Evolutionary conservation across 2,113 vertebrate species (phyloP), one percentile per base, ranked within the genome.

Genomic region (Cottus gobio): DNA sequence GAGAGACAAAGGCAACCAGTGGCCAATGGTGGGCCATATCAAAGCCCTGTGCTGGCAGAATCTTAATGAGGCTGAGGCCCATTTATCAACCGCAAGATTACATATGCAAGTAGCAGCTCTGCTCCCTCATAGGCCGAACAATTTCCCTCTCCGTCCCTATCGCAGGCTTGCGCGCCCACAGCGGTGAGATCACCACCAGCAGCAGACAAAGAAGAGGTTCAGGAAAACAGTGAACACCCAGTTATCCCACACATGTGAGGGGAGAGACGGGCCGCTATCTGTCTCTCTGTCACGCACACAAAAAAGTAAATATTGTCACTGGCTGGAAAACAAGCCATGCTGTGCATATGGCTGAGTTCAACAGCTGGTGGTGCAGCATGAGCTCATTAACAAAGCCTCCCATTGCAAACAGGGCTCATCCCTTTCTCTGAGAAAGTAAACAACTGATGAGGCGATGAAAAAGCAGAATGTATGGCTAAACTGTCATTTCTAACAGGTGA

Each of bases 1-100:
- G 34, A 77, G 75, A 90, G 87, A 93, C 93, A 94, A 95, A 95
- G 90, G 84, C 82, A 87, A 82, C 84, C 87, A 87, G 82, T 87
- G 84, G 78, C 81, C 86, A 84, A 86, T 83, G 82, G 82, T 46
- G 50, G 84, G 37, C 76, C 85, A 85, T 72, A 86, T 91, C 81
- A 88, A 82, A 88, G 60, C 84, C 79, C 75, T 74, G 71, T 70
- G 79, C 75, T 89, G 56, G 81, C 79, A 4, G 82, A 89, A 92
- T 91, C 68, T 7, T 80, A 92, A 93, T 89, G 79, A 92, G 71
- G 16, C 57, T 39, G 30, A n/a, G 71, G 76, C 66, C 80, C 90
- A 85, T 92, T 91, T 84, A 93, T 93, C 93, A 93, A 90, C 87
- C 37, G 75, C 88, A 75, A 30, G 8, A 84, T 89, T 89, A 82